Percentiles rank a stretch among this genome's conserved stretches.
Conservation (phyloP, 2,888 invertebrate species). For the Chaetoderma sp. region DNA sequence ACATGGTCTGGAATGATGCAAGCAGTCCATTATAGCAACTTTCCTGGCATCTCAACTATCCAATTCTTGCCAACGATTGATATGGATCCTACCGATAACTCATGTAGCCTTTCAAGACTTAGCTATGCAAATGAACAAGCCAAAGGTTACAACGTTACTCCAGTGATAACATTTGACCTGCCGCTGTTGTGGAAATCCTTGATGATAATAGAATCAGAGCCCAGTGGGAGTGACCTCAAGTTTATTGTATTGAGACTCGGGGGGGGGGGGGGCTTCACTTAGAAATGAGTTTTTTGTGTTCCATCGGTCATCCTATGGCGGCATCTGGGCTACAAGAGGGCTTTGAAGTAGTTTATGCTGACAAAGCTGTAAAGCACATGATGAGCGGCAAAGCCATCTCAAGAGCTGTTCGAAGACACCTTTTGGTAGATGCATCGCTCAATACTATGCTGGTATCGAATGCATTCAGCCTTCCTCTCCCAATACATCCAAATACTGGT, state of each 20-base stretch:
- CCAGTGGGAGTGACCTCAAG: not conserved
- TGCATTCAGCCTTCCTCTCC: not conserved
- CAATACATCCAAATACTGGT: not conserved
- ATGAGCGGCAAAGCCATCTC: constrained; percentile 34
- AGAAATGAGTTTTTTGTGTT: constrained; percentile 34
- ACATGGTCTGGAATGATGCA: constrained; percentile 21
- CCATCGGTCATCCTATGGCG: constrained; percentile 19
- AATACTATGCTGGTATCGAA: not conserved
- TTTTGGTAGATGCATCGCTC: constrained; percentile 26
- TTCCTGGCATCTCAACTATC: constrained; percentile 25
- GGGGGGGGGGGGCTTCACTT: constrained; percentile 16
- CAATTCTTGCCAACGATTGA: constrained; percentile 37
- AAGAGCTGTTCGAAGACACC: constrained; percentile 29
- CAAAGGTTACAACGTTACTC: constrained; percentile 19
- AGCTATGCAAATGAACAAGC: constrained; percentile 19
- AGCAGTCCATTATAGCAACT: constrained; percentile 6
- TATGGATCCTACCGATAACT: constrained; percentile 31
- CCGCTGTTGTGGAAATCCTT: constrained; percentile 37
- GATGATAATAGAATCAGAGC: constrained; percentile 9
- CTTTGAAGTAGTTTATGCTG: not conserved
- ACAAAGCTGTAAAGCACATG: constrained; percentile 28
- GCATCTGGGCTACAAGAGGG: not conserved
- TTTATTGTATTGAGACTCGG: constrained; percentile 7
- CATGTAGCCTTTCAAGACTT: constrained; percentile 30
- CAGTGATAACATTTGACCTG: constrained; percentile 36